Conservation (phyloP, 2,797 vertebrate genomes). For the Malacoraja senta region DNA sequence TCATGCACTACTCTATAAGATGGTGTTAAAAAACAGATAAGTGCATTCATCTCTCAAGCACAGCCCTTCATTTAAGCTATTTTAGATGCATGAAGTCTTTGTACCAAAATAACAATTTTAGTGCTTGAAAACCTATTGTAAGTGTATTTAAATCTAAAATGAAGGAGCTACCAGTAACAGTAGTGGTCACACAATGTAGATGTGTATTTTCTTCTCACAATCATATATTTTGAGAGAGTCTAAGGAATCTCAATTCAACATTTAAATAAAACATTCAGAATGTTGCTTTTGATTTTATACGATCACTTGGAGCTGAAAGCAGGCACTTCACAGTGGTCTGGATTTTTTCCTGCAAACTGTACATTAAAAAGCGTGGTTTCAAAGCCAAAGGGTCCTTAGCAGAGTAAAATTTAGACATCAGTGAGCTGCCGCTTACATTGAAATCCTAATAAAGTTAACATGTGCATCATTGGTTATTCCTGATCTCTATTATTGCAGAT, state of each 20-base stretch:
- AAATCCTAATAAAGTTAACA: too few relatives aligned
- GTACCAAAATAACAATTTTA: background rate
- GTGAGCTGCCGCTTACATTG: background rate
- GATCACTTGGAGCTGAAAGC: too few relatives aligned
- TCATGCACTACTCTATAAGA: background rate
- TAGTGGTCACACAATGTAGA: background rate
- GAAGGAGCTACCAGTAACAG: background rate
- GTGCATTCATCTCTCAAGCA: background rate
- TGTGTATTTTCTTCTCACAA: background rate
- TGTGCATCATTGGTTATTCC: background rate
- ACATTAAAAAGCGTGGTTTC: too few relatives aligned
- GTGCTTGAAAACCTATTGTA: background rate
- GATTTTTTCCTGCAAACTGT: too few relatives aligned
- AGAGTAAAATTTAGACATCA: too few relatives aligned
- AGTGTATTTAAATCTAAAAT: background rate
- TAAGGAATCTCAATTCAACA: background rate
- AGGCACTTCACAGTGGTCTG: too few relatives aligned
- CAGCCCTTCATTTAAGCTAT: background rate
- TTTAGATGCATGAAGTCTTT: background rate
- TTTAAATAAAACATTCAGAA: background rate
- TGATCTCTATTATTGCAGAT: background rate
- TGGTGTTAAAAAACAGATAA: background rate
- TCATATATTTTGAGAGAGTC: background rate
- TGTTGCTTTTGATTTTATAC: too few relatives aligned
- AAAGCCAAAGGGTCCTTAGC: too few relatives aligned